phyloP scores from a whole-genome alignment of 2,113 vertebrate genomes.

The Hippocampus barbouri region DNA sequence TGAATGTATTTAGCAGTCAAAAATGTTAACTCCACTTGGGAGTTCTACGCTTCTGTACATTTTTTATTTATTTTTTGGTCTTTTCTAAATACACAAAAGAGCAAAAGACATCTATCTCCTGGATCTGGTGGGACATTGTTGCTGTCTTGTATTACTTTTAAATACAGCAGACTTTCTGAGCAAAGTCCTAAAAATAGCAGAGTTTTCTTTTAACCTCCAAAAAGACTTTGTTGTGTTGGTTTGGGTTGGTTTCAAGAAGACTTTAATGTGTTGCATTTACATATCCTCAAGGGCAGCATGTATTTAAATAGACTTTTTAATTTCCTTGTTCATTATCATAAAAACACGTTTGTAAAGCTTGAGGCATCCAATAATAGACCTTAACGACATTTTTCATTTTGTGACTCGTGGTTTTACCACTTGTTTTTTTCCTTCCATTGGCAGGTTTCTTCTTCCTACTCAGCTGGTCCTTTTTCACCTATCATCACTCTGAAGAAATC shows the following conservation, averaged over 20 bases:
- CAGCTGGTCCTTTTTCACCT: conserved; percentile 73
- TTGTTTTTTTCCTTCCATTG: conserved; percentile 15
- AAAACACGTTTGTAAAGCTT: conserved; percentile 38
- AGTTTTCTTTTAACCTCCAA: conserved; percentile 26
- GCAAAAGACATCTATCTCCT: not conserved
- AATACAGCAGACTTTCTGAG: not conserved
- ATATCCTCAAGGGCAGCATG: conserved; percentile 28
- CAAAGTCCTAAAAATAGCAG: not conserved
- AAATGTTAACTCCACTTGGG: no score
- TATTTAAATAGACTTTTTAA: conserved; percentile 37
- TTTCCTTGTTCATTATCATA: conserved; percentile 51
- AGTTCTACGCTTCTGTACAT: no score
- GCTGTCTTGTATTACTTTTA: not conserved
- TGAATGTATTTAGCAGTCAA: no score
- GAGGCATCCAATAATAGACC: conserved; percentile 41
- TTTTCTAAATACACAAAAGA: not conserved
- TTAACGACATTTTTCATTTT: conserved; percentile 34
- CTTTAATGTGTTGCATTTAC: conserved; percentile 32
- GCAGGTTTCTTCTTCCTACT: conserved; percentile 76
- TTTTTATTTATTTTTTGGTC: no score
- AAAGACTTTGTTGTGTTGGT: conserved; percentile 36
- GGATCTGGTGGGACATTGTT: not conserved
- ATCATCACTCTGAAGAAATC: conserved; percentile 67
- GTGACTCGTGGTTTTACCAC: conserved; percentile 20
- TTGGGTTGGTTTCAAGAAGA: conserved; percentile 27